phyloP scores from a whole-genome alignment of 2,113 vertebrate species.

The Campylorhamphus procurvoides region DNA sequence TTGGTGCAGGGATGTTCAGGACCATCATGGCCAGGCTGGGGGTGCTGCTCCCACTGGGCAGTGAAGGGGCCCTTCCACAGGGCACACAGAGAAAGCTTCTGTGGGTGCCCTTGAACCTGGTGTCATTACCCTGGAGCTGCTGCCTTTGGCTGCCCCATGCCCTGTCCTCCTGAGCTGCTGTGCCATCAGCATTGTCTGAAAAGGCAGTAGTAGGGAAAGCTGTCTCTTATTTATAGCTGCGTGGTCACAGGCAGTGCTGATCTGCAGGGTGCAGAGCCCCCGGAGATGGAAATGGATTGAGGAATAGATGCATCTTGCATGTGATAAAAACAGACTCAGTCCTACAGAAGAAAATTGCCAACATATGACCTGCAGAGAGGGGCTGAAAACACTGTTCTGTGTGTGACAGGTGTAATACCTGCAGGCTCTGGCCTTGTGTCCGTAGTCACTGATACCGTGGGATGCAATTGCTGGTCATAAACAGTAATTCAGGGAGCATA shows the following conservation, averaged over 20 bases:
- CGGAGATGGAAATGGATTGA: background rate
- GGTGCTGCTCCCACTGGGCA: background rate
- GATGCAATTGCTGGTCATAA: background rate
- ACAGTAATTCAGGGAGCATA: constrained; percentile 1
- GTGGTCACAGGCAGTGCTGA: background rate
- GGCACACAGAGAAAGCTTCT: background rate
- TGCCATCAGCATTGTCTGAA: fast-evolving
- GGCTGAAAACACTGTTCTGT: background rate
- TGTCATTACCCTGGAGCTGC: background rate
- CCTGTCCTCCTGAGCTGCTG: background rate
- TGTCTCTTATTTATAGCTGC: background rate
- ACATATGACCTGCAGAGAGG: background rate
- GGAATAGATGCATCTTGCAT: background rate
- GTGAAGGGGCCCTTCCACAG: background rate
- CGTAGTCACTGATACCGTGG: background rate
- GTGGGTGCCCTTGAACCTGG: background rate
- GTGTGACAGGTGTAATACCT: background rate
- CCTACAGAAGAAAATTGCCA: background rate
- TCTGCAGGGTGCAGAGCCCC: background rate
- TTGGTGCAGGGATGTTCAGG: background rate
- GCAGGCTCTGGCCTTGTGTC: background rate
- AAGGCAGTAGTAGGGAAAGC: background rate
- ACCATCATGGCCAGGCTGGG: fast-evolving
- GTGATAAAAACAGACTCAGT: background rate
- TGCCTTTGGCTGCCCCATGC: background rate